These are phyloP conservation scores for Noctua janthe DNA, from an alignment of 2,888 invertebrate species.

Conservation along the genomic window DNA sequence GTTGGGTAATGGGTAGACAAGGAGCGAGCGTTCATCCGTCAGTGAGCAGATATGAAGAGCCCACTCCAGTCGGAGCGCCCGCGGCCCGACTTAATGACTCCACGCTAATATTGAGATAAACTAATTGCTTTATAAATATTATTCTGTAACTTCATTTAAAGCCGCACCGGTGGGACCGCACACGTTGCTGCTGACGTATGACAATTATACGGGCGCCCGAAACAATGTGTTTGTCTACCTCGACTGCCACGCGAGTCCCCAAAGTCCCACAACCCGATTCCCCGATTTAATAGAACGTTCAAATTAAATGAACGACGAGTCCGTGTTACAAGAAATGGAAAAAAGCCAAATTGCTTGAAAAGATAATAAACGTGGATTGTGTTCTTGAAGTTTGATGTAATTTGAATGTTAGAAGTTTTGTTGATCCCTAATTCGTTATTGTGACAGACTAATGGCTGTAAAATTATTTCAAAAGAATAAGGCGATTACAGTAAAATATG, in stretches of 20 bases:
- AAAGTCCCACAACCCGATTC: conserved; percentile 30
- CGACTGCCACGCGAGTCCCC: conserved; percentile 37
- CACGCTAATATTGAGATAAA: conserved; percentile 82
- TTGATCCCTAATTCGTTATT: conserved; percentile 53
- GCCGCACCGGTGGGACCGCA: conserved; percentile 72
- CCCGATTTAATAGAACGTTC: conserved; percentile 51
- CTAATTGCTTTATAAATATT: conserved; percentile 84
- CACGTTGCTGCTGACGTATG: conserved; percentile 69
- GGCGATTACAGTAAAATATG: conserved; percentile 32
- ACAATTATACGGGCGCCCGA: conserved; percentile 60
- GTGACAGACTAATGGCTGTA: conserved; percentile 44
- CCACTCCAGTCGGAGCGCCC: conserved; percentile 61
- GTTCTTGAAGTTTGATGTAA: conserved; percentile 45
- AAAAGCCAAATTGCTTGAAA: conserved; percentile 57
- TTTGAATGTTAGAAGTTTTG: conserved; percentile 42
- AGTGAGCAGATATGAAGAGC: conserved; percentile 76
- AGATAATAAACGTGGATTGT: conserved; percentile 39
- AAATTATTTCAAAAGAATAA: conserved; percentile 38
- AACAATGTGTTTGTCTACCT: conserved; percentile 47
- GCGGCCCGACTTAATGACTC: conserved; percentile 77
- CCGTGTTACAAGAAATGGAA: conserved; percentile 44
- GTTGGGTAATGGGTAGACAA: conserved; percentile 69
- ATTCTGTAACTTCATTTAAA: conserved; percentile 78
- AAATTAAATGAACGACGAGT: conserved; percentile 57
- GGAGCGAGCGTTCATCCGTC: conserved; percentile 76